Conservation (phyloP, 2,113 vertebrate species). For the Tupaia chinensis region DNA sequence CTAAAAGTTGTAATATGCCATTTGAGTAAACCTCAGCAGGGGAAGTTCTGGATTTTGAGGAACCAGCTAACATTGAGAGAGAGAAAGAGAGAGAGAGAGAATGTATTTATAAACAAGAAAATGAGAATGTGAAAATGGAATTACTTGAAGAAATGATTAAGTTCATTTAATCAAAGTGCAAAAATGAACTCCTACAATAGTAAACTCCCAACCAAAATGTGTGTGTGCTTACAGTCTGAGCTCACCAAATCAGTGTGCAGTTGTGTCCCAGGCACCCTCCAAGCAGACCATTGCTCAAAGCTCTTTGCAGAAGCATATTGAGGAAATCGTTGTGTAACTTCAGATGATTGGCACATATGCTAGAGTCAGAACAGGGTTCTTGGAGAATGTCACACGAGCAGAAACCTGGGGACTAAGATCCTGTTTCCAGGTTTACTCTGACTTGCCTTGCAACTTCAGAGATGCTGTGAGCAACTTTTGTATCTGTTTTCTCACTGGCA, state of each 20-base stretch:
- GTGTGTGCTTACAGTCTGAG: rapidly evolving
- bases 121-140: background rate
- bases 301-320: background rate
- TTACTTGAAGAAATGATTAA: background rate
- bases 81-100: background rate
- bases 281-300: background rate
- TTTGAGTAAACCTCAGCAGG: background rate
- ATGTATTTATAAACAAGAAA: background rate
- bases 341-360: background rate
- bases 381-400: background rate
- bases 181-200: background rate
- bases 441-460: conserved; percentile 1
- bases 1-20: background rate
- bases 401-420: background rate
- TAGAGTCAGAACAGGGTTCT: background rate
- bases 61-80: background rate
- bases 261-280: background rate
- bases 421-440: background rate
- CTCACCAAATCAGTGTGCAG: background rate
- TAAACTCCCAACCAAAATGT: rapidly evolving
- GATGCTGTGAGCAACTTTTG: rapidly evolving
- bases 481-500: background rate
- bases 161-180: background rate
- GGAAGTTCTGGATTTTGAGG: background rate
- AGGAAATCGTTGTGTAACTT: background rate